These are phyloP conservation scores for Drosophila auraria DNA, from an alignment of 1,140 invertebrate genomes.

Conservation along the genomic window DNA sequence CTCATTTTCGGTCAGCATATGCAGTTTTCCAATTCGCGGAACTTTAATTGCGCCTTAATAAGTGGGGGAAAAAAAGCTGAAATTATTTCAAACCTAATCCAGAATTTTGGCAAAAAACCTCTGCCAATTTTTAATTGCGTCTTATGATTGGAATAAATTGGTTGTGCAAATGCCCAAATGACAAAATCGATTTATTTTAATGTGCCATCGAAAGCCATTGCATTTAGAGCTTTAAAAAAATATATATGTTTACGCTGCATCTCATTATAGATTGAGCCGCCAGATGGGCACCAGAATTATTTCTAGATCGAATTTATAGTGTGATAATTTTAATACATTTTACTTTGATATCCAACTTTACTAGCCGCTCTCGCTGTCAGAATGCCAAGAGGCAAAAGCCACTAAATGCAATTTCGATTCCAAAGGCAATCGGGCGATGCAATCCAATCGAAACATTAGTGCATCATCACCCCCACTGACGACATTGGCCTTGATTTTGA, in stretches of 20 bases:
- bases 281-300: background rate
- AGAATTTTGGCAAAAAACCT: background rate
- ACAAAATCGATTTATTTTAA: constrained; percentile 44
- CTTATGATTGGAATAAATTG: constrained; percentile 14
- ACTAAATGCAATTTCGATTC: constrained; percentile 64
- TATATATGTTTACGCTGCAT: constrained; percentile 35
- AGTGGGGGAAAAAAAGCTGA: background rate
- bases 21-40: background rate
- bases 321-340: background rate
- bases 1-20: background rate
- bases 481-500: constrained; percentile 77
- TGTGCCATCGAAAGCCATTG: constrained; percentile 52
- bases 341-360: constrained; percentile 14
- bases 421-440: constrained; percentile 61
- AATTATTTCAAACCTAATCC: background rate
- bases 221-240: constrained; percentile 31
- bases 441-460: constrained; percentile 61
- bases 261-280: constrained; percentile 5
- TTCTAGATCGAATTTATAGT: background rate
- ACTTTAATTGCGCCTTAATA: background rate
- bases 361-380: constrained; percentile 15
- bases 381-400: constrained; percentile 56
- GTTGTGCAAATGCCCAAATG: constrained; percentile 25
- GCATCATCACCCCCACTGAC: constrained; percentile 34
- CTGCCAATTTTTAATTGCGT: constrained; percentile 19